Evolutionary conservation across 2,888 invertebrate species (phyloP).

Genomic region (Drosophila setosimentum): DNA sequence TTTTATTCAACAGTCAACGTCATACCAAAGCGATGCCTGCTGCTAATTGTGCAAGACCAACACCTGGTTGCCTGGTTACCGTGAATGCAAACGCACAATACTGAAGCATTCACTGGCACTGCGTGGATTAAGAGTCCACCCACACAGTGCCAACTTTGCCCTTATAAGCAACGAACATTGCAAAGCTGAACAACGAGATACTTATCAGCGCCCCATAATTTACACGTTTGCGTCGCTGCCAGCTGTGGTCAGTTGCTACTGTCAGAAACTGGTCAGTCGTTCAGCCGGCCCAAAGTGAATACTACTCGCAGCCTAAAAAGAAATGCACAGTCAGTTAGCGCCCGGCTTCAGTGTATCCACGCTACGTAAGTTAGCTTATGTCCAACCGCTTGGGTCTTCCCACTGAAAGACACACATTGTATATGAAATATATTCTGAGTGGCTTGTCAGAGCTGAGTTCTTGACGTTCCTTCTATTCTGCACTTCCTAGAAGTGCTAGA

Average conservation of each 20-base stretch:
- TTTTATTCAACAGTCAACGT: slow-evolving; percentile 61
- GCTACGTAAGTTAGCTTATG: slow-evolving; percentile 29
- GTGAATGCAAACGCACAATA: slow-evolving; percentile 7
- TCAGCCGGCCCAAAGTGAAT: slow-evolving; percentile 24
- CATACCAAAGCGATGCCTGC: slow-evolving; percentile 22
- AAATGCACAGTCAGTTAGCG: slow-evolving; percentile 66
- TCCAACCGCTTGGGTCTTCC: slow-evolving; percentile 6
- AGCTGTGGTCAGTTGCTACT: slow-evolving; percentile 59
- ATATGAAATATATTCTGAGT: neutral
- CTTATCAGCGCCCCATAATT: slow-evolving; percentile 77
- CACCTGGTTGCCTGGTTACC: slow-evolving; percentile 35
- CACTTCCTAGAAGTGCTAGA: neutral
- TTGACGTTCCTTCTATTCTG: neutral
- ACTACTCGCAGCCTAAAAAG: slow-evolving; percentile 23
- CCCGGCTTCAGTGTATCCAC: slow-evolving; percentile 73
- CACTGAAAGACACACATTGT: neutral
- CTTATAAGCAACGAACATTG: slow-evolving; percentile 25
- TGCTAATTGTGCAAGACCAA: slow-evolving; percentile 53
- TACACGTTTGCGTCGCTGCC: slow-evolving; percentile 71
- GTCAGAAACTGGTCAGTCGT: neutral
- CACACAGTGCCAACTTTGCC: slow-evolving; percentile 31
- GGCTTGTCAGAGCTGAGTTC: neutral
- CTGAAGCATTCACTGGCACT: slow-evolving; percentile 17
- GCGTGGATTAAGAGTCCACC: slow-evolving; percentile 55
- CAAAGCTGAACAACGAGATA: slow-evolving; percentile 47